A percentile compares a stretch with the other conserved stretches of the same genome.
phyloP scores from a whole-genome alignment of 2,797 vertebrate genomes.

The Brachymystax lenok region DNA sequence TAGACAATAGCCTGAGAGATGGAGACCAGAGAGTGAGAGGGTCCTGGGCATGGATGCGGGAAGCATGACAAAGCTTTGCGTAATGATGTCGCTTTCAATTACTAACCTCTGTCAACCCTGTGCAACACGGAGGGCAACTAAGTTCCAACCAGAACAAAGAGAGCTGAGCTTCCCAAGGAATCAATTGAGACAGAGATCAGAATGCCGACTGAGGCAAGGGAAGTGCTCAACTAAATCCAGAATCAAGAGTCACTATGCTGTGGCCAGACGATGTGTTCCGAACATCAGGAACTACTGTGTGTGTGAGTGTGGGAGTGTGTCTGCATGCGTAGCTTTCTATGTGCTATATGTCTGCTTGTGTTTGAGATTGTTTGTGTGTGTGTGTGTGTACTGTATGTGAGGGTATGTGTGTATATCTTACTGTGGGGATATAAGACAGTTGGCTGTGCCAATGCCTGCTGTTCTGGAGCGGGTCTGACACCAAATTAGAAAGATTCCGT shows the following conservation, averaged over 20 bases:
- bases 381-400: background rate
- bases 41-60: slow-evolving; percentile 47
- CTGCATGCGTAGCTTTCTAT: background rate
- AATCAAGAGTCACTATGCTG: slow-evolving; percentile 24
- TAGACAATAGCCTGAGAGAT: slow-evolving; percentile 54
- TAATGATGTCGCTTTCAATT: slow-evolving; percentile 63
- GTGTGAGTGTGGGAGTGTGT: background rate
- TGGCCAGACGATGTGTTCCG: background rate
- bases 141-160: slow-evolving; percentile 38
- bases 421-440: slow-evolving; percentile 46
- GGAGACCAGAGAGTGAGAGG: slow-evolving; percentile 36
- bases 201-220: slow-evolving; percentile 6
- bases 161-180: background rate
- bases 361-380: slow-evolving; percentile 21
- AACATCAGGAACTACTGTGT: background rate
- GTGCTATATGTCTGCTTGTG: background rate
- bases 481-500: slow-evolving; percentile 57
- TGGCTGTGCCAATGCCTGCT: slow-evolving; percentile 51
- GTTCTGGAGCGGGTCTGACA: slow-evolving; percentile 47
- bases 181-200: slow-evolving; percentile 15
- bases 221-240: background rate
- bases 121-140: slow-evolving; percentile 35
- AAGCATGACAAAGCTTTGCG: slow-evolving; percentile 60
- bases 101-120: slow-evolving; percentile 58
- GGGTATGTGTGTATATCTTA: slow-evolving; percentile 35